Percentiles rank a stretch among this genome's conserved stretches.
Evolutionary conservation across 2,113 vertebrate genomes (phyloP).

Genomic region (Prunella himalayana): DNA sequence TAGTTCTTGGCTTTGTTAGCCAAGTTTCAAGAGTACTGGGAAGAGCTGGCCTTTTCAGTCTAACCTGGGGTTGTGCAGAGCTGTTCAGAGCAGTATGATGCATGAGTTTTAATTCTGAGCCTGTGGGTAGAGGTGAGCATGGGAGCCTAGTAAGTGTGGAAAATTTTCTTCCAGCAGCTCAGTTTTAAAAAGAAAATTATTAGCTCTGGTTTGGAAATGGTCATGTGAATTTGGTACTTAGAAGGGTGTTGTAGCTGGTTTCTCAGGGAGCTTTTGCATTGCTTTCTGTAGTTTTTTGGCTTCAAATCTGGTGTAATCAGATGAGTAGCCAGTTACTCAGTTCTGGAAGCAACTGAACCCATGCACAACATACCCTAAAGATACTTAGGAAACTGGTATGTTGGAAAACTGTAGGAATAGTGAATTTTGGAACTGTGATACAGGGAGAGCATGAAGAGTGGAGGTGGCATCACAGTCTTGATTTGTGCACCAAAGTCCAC

Average conservation of each 20-base stretch:
- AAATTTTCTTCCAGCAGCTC: neutral
- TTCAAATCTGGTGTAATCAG: neutral
- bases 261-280: neutral
- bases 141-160: neutral
- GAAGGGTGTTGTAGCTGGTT: neutral
- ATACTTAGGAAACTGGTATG: neutral
- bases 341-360: rapidly evolving
- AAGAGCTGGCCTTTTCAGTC: neutral
- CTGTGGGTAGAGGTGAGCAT: neutral
- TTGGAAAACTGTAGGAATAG: neutral
- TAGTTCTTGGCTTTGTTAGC: neutral
- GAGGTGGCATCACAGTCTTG: neutral
- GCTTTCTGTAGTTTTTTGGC: neutral
- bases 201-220: neutral
- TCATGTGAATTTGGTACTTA: neutral
- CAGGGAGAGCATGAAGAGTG: neutral
- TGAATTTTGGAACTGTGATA: neutral
- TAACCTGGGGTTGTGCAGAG: neutral
- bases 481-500: neutral
- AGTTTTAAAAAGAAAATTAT: neutral
- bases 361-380: neutral
- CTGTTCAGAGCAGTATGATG: neutral
- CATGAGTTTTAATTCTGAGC: neutral
- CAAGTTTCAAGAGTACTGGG: neutral
- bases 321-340: neutral